Evolutionary conservation across 2,797 vertebrate species (phyloP), one percentile per base, ranked within the genome.

Genomic region (Gorsachius magnificus): DNA sequence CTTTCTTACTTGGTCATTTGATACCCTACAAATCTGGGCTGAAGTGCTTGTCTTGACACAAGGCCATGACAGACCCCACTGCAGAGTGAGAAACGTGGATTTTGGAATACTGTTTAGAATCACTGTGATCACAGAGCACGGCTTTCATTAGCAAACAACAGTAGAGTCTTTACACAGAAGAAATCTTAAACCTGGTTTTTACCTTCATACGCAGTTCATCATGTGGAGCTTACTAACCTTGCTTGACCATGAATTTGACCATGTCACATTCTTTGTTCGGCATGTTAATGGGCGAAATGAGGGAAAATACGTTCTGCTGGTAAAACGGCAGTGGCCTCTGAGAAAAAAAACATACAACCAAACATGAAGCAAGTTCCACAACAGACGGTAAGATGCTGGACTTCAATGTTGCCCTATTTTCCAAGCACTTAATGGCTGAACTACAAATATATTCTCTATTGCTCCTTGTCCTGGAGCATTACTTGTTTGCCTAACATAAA

Each of bases 221-320:
- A 43, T 0, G 3, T 7, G 16, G 70, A 77, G 31, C 20, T 83
- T 41, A 94, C 98, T 97, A 80, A 99, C 99, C 98, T 87, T 98
- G 98, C 77, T 97, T 98, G 85, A 99, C 98, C 60, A 99, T 98
- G 58, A 99, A 99, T 87, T 97, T 98, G 43, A 89, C 96, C 22
- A 99, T 89, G 64, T 98, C 97, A 0, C 97, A 53, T 89, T 98
- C 98, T 65, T 99, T 93, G 69, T 51, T 98, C 0, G 99, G 99
- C 96, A 99, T 97, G 70, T 95, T 98, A 96, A 99, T 98, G 60
- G 98, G 98, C 0, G 99, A 99, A 92, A 99, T 96, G 77, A 99
- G 98, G 2, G 96, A 94, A 96, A 99, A 99, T 1, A 98, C 96
- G 0, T 99, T 99, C 97, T 97, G 98, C 97, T 99, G 99, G 96